Evolutionary conservation across 2,888 invertebrate species (phyloP).

Genomic region (Sinelater perroti): DNA sequence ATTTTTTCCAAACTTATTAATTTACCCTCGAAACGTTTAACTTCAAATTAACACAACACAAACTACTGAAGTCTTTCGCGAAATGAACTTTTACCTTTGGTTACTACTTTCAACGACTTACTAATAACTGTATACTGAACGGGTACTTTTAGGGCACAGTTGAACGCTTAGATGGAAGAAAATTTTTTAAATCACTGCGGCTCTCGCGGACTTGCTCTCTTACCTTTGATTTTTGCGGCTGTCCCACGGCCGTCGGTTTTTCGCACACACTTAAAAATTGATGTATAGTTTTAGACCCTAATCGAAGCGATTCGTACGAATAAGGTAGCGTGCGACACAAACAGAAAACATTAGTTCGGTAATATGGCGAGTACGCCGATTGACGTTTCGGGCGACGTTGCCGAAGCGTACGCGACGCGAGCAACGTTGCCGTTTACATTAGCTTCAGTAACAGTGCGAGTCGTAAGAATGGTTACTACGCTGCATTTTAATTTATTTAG

Average conservation of each 20-base stretch:
- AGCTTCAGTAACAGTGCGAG: no score
- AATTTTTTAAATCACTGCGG: constrained; percentile 56
- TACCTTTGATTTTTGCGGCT: constrained; percentile 50
- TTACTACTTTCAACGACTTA: constrained; percentile 44
- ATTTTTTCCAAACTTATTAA: constrained; percentile 52
- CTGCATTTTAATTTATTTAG: no score
- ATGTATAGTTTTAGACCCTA: neutral
- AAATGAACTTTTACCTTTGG: constrained; percentile 48
- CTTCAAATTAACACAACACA: constrained; percentile 58
- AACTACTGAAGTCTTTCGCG: constrained; percentile 60
- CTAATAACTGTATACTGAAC: constrained; percentile 51
- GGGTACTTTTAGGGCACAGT: constrained; percentile 55
- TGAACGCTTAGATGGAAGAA: constrained; percentile 53
- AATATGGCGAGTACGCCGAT: no score
- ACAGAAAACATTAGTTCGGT: no score
- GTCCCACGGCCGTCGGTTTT: constrained; percentile 31
- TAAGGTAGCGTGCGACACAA: no score
- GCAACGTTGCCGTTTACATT: no score
- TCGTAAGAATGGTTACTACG: no score
- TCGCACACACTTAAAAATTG: constrained; percentile 23
- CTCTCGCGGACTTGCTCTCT: constrained; percentile 56
- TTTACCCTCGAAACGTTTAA: constrained; percentile 50
- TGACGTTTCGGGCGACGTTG: no score
- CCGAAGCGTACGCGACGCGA: no score
- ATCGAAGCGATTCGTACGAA: constrained; percentile 1